These are phyloP conservation scores for Pelecanus crispus DNA, from an alignment of 2,113 vertebrate species.

Conservation along the genomic window DNA sequence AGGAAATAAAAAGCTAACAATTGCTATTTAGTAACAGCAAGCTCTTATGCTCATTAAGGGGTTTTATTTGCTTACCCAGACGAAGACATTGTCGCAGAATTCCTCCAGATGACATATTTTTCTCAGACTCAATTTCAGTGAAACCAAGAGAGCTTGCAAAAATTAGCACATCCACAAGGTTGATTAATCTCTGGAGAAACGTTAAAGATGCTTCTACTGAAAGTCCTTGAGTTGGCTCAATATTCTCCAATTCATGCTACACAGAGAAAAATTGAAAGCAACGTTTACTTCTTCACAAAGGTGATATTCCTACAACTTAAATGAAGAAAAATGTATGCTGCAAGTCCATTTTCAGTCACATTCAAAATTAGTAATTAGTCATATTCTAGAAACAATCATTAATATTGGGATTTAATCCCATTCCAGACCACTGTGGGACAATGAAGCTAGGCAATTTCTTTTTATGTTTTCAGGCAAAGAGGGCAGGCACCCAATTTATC, in stretches of 20 bases:
- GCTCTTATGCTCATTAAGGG: not conserved
- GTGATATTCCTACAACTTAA: not conserved
- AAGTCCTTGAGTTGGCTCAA: slow-evolving; percentile 93
- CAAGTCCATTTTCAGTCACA: not conserved
- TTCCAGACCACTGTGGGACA: not conserved
- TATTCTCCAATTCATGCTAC: slow-evolving; percentile 93
- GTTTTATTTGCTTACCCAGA: slow-evolving; percentile 77
- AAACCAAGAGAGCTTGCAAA: slow-evolving; percentile 97
- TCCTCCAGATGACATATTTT: slow-evolving; percentile 97
- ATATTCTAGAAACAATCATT: not conserved
- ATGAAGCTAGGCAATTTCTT: not conserved
- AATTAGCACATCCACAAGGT: slow-evolving; percentile 93
- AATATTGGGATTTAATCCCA: not conserved
- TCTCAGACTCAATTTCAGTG: slow-evolving; percentile 97
- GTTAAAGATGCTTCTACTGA: slow-evolving; percentile 88
- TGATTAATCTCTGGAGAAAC: slow-evolving; percentile 91
- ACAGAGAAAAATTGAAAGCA: slow-evolving; percentile 8
- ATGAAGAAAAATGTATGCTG: not conserved
- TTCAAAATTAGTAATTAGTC: not conserved
- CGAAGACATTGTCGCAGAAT: slow-evolving; percentile 94
- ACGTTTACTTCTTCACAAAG: not conserved
- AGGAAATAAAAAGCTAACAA: not conserved
- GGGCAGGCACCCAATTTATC: not conserved
- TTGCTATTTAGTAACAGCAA: not conserved
- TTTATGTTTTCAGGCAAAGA: not conserved